Conservation (phyloP, 2,888 invertebrate genomes). For the Torymus aiolomorphi region DNA sequence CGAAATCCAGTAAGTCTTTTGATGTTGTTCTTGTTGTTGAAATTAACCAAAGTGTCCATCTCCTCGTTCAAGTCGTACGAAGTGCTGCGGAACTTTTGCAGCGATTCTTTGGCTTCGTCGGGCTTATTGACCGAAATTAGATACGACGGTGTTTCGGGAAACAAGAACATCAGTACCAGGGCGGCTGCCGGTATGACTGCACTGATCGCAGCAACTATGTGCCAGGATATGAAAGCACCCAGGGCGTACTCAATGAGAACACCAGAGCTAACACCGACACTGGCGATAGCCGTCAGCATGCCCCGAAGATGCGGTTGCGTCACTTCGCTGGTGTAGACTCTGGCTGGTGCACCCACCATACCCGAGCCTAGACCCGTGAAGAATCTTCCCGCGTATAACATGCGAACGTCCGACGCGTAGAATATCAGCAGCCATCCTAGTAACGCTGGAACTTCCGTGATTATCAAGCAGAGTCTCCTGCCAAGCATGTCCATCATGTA, state of each 20-base stretch:
- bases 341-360: conserved; percentile 84
- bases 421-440: conserved; percentile 83
- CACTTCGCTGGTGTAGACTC: conserved; percentile 84
- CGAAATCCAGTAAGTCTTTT: conserved; percentile 77
- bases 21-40: conserved; percentile 81
- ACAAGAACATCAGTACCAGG: conserved; percentile 79
- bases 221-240: conserved; percentile 81
- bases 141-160: conserved; percentile 86
- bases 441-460: conserved; percentile 83
- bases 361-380: conserved; percentile 84
- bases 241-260: conserved; percentile 81
- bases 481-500: conserved; percentile 84
- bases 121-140: conserved; percentile 80
- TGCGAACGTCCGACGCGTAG: conserved; percentile 78
- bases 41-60: conserved; percentile 79
- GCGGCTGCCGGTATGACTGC: conserved; percentile 80
- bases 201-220: conserved; percentile 81
- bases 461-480: conserved; percentile 80
- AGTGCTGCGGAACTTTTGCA: conserved; percentile 80
- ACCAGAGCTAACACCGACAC: conserved; percentile 85
- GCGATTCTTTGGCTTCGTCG: conserved; percentile 79
- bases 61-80: conserved; percentile 81
- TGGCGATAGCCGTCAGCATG: conserved; percentile 83
- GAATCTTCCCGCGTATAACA: conserved; percentile 82
- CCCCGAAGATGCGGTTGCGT: conserved; percentile 86